Conservation (phyloP, 1,140 invertebrate species). For the Pachypsylla venusta region DNA sequence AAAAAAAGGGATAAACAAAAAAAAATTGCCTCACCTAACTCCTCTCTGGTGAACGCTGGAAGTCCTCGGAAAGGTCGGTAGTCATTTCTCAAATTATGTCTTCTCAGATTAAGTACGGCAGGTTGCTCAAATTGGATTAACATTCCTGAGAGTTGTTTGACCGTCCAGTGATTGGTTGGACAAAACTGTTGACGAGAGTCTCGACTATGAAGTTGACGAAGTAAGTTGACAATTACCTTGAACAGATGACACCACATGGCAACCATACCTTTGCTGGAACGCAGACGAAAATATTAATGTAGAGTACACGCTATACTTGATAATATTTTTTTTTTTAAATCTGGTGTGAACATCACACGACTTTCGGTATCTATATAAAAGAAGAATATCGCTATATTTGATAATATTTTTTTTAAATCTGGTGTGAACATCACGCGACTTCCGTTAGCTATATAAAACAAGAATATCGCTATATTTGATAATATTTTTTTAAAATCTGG, state of each 20-base stretch:
- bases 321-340: too few species aligned
- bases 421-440: too few species aligned
- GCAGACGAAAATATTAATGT: constrained; percentile 17
- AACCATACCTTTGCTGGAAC: not conserved
- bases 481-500: too few species aligned
- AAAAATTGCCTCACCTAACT: constrained; percentile 31
- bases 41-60: constrained; percentile 42
- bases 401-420: too few species aligned
- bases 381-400: too few species aligned
- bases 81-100: constrained; percentile 33
- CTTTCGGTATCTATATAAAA: too few species aligned
- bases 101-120: constrained; percentile 40
- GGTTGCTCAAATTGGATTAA: constrained; percentile 38
- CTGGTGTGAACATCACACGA: too few species aligned
- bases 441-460: too few species aligned
- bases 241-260: constrained; percentile 43
- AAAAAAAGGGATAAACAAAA: constrained; percentile 1
- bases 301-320: constrained; percentile 33
- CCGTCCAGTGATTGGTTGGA: constrained; percentile 60
- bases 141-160: constrained; percentile 47
- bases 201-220: constrained; percentile 41
- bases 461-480: too few species aligned
- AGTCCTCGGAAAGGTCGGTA: constrained; percentile 46
- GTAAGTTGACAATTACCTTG: constrained; percentile 35
- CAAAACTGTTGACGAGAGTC: constrained; percentile 64